Evolutionary conservation across 2,113 vertebrate species (phyloP).

Genomic region (Dromas ardeola): DNA sequence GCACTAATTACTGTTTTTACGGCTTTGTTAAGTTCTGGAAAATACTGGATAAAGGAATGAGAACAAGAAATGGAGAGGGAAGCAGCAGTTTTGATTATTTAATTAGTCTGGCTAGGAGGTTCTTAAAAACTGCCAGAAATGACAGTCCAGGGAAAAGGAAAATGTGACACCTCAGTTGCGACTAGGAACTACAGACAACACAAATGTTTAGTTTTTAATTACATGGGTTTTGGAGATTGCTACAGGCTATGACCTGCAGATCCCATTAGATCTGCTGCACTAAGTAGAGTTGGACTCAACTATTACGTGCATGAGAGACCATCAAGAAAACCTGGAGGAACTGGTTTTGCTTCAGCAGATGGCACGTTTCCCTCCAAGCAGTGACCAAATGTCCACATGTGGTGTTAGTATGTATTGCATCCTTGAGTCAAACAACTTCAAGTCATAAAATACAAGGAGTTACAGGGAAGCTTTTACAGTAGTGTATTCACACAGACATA

Average conservation of each 20-base stretch:
- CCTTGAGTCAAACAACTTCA: neutral
- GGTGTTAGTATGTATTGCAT: neutral
- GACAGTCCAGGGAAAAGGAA: neutral
- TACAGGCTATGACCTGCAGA: neutral
- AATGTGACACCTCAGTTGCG: neutral
- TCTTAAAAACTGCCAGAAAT: neutral
- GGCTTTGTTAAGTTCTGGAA: neutral
- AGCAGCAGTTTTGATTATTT: neutral
- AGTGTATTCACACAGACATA: neutral
- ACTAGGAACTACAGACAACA: neutral
- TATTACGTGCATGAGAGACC: neutral
- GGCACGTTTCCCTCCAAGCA: neutral
- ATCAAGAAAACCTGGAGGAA: neutral
- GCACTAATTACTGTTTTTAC: constrained; percentile 34
- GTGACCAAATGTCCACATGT: neutral
- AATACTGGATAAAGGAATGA: neutral
- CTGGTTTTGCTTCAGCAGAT: neutral
- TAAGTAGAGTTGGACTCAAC: neutral
- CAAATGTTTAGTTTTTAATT: constrained; percentile 29
- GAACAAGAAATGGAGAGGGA: neutral
- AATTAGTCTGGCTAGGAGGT: neutral
- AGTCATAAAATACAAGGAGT: neutral
- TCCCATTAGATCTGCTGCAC: neutral
- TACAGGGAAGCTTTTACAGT: neutral
- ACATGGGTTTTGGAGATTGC: neutral